These are phyloP conservation scores for Drosophila infuscata DNA, from an alignment of 2,888 invertebrate species.

Conservation along the genomic window DNA sequence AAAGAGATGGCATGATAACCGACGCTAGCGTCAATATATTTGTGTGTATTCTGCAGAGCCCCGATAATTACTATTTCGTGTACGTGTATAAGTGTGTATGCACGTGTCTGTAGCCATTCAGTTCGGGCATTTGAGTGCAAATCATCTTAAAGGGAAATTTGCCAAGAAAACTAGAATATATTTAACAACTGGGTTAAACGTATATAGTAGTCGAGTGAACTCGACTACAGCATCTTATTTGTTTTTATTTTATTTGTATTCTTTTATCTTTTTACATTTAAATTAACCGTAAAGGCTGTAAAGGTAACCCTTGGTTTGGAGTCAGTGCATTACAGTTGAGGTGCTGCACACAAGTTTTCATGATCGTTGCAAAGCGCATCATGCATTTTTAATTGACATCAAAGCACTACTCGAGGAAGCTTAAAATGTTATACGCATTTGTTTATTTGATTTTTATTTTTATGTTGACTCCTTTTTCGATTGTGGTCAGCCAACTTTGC, in stretches of 20 bases:
- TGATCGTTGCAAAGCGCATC: conserved; percentile 49
- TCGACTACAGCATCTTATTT: too few relatives aligned
- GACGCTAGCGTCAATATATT: too few relatives aligned
- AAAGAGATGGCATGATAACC: too few relatives aligned
- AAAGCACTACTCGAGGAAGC: conserved; percentile 28
- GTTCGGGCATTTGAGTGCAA: too few relatives aligned
- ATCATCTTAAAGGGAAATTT: too few relatives aligned
- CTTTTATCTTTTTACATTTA: not conserved
- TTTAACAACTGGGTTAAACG: too few relatives aligned
- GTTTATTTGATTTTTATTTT: conserved; percentile 57
- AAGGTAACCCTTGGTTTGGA: not conserved
- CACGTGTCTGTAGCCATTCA: too few relatives aligned
- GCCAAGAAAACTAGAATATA: too few relatives aligned
- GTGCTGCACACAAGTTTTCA: conserved; percentile 48
- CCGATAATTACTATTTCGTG: too few relatives aligned
- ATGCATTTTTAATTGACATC: conserved; percentile 67
- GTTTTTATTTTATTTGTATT: not conserved
- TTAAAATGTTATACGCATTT: conserved; percentile 52
- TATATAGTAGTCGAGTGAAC: too few relatives aligned
- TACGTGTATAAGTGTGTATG: too few relatives aligned
- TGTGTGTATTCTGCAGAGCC: too few relatives aligned
- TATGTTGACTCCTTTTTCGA: conserved; percentile 55
- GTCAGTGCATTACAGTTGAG: conserved; percentile 8
- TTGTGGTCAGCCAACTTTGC: conserved; percentile 26
- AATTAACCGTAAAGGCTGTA: not conserved